Conservation (phyloP, 1,140 invertebrate genomes). For the Cephus cinctus region DNA sequence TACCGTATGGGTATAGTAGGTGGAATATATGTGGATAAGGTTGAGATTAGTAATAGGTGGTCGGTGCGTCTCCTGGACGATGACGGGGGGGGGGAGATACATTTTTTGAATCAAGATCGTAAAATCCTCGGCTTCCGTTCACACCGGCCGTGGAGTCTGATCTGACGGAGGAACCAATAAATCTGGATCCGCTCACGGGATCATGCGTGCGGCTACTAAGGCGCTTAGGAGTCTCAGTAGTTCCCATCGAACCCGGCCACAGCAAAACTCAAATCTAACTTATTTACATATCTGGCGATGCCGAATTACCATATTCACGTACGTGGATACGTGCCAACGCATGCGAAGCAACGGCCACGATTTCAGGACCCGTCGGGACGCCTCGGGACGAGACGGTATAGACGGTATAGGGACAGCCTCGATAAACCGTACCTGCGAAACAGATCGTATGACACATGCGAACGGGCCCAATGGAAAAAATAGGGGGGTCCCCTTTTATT, state of each 20-base stretch:
- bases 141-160: too few species aligned
- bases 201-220: conserved; percentile 50
- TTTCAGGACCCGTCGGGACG: conserved; percentile 8
- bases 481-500: conserved; percentile 32
- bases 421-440: conserved; percentile 30
- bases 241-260: conserved; percentile 50
- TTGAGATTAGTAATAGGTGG: too few species aligned
- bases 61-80: too few species aligned
- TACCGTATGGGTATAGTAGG: too few species aligned
- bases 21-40: too few species aligned
- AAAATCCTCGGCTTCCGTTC: conserved; percentile 50
- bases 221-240: conserved; percentile 42
- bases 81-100: conserved; percentile 9
- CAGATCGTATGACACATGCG: conserved; percentile 43
- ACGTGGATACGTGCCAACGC: conserved; percentile 39
- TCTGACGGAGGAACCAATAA: conserved; percentile 44
- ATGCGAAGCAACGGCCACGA: conserved; percentile 31
- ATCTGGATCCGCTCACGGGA: conserved; percentile 45
- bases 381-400: not conserved
- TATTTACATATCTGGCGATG: conserved; percentile 55
- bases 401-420: conserved; percentile 3
- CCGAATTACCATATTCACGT: conserved; percentile 51
- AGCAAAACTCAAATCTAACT: conserved; percentile 55
- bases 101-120: conserved; percentile 30
- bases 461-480: conserved; percentile 17